Base-by-base conservation (phyloP, 2,797 vertebrate species). In the Pteronotus mesoamericanus region DNA sequence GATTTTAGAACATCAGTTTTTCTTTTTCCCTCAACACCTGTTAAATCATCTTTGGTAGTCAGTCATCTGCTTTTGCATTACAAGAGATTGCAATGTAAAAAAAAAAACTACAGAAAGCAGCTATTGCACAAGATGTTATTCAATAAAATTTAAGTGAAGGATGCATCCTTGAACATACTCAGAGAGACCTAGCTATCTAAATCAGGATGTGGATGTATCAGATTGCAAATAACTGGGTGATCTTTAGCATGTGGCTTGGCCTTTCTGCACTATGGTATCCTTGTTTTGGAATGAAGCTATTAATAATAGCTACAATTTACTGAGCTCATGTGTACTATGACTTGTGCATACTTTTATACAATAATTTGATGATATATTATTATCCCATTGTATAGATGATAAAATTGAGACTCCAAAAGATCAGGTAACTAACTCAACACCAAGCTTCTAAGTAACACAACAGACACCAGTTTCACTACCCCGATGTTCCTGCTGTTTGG, bases 51-150 rank as follows among this genome's bases (percentile, higher is more conserved):
- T 84, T 85, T 85, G n/a, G 71, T 74, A 87, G 83, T 94, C 26
- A 69, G 5, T 94, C 8, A 71, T 84, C n/a, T 92, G 24, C 18
- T 88, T 91, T 74, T 48, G 96, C 89, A 97, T 97, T 97, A 94
- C 87, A 98, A 94, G 77, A 84, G 94, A 97, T 94, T 85, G 12
- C 29, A 72, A 4, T 69, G 46, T 59, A 61, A 88, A 89, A 78
- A 88, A 89, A 78, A 64, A 9, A 24, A 61, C n/a, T 48, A 42
- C 34, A 59, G 71, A 92, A 79, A 77, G 6, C 22, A 89, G 55
- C 64, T 59, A 82, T 71, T 82, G 14, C 57, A 75, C 11, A 64
- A 86, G 74, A 29, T 66, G 69, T 22, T 92, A 48, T 42, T 77
- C 53, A 34, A 21, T 24, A 91, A 66, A 86, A 57, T 64, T 2